A percentile compares a stretch with the other conserved stretches of the same genome.
Conservation (phyloP, 2,888 invertebrate species). For the Heliconius sara region DNA sequence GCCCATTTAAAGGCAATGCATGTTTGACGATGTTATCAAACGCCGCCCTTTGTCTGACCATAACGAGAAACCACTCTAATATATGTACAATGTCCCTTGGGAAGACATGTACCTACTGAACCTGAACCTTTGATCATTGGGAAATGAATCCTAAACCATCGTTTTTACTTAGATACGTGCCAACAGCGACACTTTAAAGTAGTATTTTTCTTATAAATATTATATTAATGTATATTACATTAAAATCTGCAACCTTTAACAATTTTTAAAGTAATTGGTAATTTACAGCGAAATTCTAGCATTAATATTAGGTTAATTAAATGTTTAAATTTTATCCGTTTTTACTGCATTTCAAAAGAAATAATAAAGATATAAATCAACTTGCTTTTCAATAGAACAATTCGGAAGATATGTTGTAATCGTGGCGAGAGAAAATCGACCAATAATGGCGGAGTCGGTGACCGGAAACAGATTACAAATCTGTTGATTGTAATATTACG, state of each 20-base stretch:
- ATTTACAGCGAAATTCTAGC: not conserved
- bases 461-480: conserved; percentile 59
- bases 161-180: not conserved
- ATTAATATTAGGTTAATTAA: not conserved
- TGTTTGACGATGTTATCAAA: not conserved
- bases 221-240: no score
- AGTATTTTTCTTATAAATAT: not conserved
- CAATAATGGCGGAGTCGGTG: conserved; percentile 33
- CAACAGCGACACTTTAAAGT: not conserved
- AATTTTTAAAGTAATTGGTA: not conserved
- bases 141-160: no score
- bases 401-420: conserved; percentile 66
- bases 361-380: not conserved
- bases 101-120: no score
- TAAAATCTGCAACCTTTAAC: not conserved
- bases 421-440: conserved; percentile 61
- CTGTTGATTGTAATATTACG: conserved; percentile 60
- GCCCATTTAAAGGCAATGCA: not conserved
- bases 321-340: not conserved
- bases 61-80: not conserved
- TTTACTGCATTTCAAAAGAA: not conserved
- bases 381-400: conserved; percentile 58
- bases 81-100: not conserved
- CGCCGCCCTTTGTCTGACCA: not conserved
- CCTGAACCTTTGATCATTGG: no score